phyloP scores from a whole-genome alignment of 2,888 invertebrate species.

The Phorcus lineatus region DNA sequence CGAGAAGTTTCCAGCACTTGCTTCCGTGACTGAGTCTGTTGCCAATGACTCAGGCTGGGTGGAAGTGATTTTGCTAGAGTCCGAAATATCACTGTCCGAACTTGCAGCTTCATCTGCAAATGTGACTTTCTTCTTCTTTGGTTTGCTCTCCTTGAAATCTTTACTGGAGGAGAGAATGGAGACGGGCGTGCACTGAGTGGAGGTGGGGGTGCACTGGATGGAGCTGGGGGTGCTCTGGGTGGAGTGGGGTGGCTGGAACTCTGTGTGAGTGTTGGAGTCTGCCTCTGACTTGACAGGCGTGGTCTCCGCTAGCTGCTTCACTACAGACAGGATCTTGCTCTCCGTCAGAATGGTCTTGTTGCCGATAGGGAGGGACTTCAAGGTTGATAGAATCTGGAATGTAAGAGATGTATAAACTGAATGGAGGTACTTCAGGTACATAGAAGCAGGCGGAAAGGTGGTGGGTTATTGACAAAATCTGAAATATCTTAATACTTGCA shows the following conservation, averaged over 20 bases:
- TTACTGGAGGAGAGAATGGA: conserved; percentile 57
- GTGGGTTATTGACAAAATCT: too few relatives aligned
- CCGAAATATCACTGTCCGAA: conserved; percentile 66
- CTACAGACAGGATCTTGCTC: conserved; percentile 89
- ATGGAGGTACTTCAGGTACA: too few relatives aligned
- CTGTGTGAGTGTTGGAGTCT: conserved; percentile 34
- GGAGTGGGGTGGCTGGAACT: conserved; percentile 32
- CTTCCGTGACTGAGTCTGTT: neutral
- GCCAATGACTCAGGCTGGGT: conserved; percentile 9
- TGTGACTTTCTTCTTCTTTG: conserved; percentile 61
- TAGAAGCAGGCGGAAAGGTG: too few relatives aligned
- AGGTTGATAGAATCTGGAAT: conserved; percentile 84
- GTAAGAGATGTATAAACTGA: too few relatives aligned
- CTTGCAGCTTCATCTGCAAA: conserved; percentile 67
- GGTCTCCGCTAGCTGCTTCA: conserved; percentile 86
- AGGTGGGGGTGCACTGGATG: conserved; percentile 50
- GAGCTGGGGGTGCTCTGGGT: conserved; percentile 54
- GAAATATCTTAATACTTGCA: too few relatives aligned
- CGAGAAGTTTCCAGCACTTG: neutral
- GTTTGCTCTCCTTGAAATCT: conserved; percentile 46
- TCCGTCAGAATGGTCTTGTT: conserved; percentile 95
- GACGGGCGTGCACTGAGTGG: conserved; percentile 52
- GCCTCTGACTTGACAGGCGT: conserved; percentile 41
- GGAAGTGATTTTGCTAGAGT: conserved; percentile 36
- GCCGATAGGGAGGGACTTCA: conserved; percentile 91